phyloP scores from a whole-genome alignment of 2,797 vertebrate species.

The Columba guinea region DNA sequence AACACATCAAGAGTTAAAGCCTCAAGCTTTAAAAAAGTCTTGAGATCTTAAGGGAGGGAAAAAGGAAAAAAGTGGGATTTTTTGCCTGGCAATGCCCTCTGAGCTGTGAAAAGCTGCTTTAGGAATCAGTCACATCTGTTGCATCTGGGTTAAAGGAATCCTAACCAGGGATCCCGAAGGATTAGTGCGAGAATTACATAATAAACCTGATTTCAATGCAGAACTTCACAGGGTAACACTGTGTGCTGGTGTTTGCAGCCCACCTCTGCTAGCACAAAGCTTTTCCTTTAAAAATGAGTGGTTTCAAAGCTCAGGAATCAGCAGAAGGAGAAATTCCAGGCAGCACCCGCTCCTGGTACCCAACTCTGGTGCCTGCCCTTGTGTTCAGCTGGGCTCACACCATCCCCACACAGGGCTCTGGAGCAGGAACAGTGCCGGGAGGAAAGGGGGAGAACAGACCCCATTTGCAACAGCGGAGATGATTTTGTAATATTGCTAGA shows the following conservation, averaged over 20 bases:
- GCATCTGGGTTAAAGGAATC: background rate
- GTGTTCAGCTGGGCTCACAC: background rate
- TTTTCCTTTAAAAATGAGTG: background rate
- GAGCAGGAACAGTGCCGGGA: background rate
- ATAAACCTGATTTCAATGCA: background rate
- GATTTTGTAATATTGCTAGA: background rate
- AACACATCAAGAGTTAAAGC: background rate
- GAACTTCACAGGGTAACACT: background rate
- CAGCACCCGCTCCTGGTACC: background rate
- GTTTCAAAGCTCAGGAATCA: background rate
- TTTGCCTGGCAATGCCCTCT: slow-evolving; percentile 1
- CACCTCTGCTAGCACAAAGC: background rate
- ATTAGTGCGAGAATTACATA: background rate
- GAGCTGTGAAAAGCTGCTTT: slow-evolving; percentile 51
- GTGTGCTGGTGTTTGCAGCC: background rate
- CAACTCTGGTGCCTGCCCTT: background rate
- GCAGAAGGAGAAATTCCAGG: background rate
- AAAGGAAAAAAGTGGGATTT: background rate
- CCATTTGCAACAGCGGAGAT: background rate
- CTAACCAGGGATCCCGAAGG: background rate
- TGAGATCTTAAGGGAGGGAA: background rate
- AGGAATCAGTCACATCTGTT: background rate
- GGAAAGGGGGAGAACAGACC: background rate
- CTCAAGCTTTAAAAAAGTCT: background rate
- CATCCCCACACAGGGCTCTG: background rate